Base-by-base conservation (phyloP, 2,888 invertebrate species). In the Aphrophora alni region DNA sequence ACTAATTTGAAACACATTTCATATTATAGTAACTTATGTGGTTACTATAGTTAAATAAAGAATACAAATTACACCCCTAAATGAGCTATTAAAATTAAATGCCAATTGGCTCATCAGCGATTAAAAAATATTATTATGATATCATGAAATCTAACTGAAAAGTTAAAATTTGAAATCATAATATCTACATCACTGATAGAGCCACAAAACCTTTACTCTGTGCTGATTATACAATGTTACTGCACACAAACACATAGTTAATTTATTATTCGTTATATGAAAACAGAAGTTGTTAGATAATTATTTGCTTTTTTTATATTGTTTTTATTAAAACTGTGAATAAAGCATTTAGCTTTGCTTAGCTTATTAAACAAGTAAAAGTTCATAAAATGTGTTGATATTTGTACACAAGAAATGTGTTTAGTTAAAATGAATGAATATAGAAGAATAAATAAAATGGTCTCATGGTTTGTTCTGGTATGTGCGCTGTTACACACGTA, bases 401-500 rank as follows among this genome's bases (percentile, higher is more conserved):
- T 44, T 33, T 33, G 10, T 44, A 44, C 44, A 44, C 8, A 14
- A 44, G 17, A 44, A 14, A 14, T n/a, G 2, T 44, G 44, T 44
- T 44, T 44, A 33, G 33, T 44, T 10, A 14, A 14, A 14, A 44
- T 14, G 5, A 44, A 44, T 44, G 44, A 44, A 44, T 44, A 14
- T 44, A 44, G 8, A 44, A 44, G 2, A 14, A 44, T 44, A 14
- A 44, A 14, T 44, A 33, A 33, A 33, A 33, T 10, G 5, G 8
- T 44, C 8, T 44, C 14, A 44, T 14, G 14, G 2, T 44, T 44
- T 44, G 44, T 44, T 14, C 2, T 14, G 8, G 17, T 14, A 10
- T 44, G 8, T 44, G 8, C 14, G 14, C 10, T 33, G 27, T 33
- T 25, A 33, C 38, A 17, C 24, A 79, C 88, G 88, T 92, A 95